Conservation (phyloP, 2,888 invertebrate species). For the Drosophila ezoana region DNA sequence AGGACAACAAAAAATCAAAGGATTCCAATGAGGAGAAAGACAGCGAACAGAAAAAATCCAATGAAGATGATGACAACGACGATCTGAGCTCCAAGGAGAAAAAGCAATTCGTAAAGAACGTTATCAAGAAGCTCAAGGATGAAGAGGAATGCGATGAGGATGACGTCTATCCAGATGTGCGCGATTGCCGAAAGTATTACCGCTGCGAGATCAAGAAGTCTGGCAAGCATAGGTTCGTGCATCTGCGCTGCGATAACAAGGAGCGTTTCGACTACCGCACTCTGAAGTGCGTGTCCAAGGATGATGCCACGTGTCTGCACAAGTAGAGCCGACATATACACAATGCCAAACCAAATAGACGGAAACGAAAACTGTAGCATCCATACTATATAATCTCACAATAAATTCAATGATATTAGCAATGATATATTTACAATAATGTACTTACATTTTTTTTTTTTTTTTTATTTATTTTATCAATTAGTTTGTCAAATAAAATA, state of each 20-base stretch:
- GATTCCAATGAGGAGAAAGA: constrained; percentile 41
- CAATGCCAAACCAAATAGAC: constrained; percentile 13
- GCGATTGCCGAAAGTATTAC: constrained; percentile 76
- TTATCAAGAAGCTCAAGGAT: constrained; percentile 69
- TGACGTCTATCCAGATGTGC: constrained; percentile 73
- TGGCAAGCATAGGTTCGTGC: constrained; percentile 66
- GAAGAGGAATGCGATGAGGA: constrained; percentile 71
- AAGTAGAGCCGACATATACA: constrained; percentile 35
- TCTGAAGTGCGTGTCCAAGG: constrained; percentile 61
- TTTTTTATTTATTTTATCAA: constrained; percentile 48
- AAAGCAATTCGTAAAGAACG: constrained; percentile 63
- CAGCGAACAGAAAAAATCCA: constrained; percentile 38
- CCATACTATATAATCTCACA: constrained; percentile 44
- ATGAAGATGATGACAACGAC: constrained; percentile 46
- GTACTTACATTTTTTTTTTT: constrained; percentile 33
- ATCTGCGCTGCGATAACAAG: constrained; percentile 70
- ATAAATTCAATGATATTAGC: constrained; percentile 63
- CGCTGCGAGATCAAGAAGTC: constrained; percentile 74
- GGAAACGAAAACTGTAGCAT: constrained; percentile 27
- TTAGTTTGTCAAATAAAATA: constrained; percentile 45
- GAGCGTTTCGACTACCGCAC: constrained; percentile 70
- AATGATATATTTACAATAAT: constrained; percentile 49
- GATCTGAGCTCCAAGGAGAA: constrained; percentile 62
- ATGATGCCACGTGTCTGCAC: constrained; percentile 61
- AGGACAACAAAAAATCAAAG: constrained; percentile 27